These are phyloP conservation scores for Acholoe squamosa DNA, from an alignment of 2,888 invertebrate genomes.

Conservation along the genomic window DNA sequence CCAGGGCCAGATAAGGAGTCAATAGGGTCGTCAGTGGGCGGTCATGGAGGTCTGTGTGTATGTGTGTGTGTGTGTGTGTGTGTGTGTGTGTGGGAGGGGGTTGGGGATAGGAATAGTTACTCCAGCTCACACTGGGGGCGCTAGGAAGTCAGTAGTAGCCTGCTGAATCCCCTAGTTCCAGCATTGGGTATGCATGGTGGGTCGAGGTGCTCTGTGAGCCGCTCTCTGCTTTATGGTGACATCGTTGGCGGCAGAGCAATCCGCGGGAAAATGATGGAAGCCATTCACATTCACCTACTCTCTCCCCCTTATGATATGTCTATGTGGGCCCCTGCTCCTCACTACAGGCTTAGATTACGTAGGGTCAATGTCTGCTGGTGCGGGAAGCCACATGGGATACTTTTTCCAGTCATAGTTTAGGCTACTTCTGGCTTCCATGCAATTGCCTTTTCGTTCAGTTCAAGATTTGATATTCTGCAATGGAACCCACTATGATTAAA, in stretches of 20 bases:
- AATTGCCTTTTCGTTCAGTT: too few relatives aligned
- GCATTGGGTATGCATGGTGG: not conserved
- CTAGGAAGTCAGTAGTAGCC: too few relatives aligned
- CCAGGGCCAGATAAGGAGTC: not conserved
- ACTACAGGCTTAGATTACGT: not conserved
- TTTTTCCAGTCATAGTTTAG: too few relatives aligned
- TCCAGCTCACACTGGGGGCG: too few relatives aligned
- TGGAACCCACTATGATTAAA: too few relatives aligned
- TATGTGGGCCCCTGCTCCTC: not conserved
- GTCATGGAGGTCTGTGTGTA: not conserved
- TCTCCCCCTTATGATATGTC: not conserved
- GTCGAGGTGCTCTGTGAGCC: not conserved
- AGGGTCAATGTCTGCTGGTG: not conserved
- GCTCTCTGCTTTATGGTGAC: constrained; percentile 16
- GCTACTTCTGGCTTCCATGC: too few relatives aligned
- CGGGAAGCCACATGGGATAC: too few relatives aligned
- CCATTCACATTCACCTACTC: not conserved
- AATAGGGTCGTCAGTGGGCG: constrained; percentile 21
- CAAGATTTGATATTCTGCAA: too few relatives aligned
- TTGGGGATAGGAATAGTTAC: too few relatives aligned
- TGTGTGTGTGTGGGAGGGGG: too few relatives aligned
- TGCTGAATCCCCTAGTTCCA: not conserved
- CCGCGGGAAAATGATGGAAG: constrained; percentile 20
- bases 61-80: too few relatives aligned
- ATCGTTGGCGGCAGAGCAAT: constrained; percentile 12